Percentiles rank a stretch among this genome's conserved stretches.
These are phyloP conservation scores for Cheirogaleus medius DNA, from an alignment of 2,113 vertebrate species.

Conservation along the genomic window DNA sequence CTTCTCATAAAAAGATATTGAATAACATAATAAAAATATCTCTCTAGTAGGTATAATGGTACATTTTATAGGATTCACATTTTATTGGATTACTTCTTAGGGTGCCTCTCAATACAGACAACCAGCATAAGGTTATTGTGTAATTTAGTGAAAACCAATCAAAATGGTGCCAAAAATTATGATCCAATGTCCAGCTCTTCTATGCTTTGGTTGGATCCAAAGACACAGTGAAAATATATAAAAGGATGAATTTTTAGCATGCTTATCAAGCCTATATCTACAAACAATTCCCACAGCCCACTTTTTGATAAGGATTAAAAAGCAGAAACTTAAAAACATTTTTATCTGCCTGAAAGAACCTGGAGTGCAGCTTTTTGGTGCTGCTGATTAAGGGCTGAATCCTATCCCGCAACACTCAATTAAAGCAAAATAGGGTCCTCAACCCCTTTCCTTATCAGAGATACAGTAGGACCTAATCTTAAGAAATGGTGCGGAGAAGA, in stretches of 20 bases:
- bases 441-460: background rate
- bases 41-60: background rate
- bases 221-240: background rate
- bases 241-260: slow-evolving; percentile 2
- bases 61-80: background rate
- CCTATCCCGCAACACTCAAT: background rate
- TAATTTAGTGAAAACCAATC: background rate
- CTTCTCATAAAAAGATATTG: background rate
- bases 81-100: background rate
- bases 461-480: background rate
- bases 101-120: background rate
- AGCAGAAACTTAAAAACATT: background rate
- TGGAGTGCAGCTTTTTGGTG: background rate
- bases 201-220: background rate
- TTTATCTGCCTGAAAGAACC: background rate
- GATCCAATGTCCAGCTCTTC: background rate
- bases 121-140: background rate
- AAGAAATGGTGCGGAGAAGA: background rate
- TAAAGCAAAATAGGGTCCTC: background rate
- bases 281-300: background rate
- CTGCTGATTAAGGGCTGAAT: background rate
- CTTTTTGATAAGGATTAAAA: background rate
- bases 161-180: background rate
- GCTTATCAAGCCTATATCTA: background rate
- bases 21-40: background rate